Evolutionary conservation across 2,113 vertebrate species (phyloP).

Genomic region (Narcine bancroftii): DNA sequence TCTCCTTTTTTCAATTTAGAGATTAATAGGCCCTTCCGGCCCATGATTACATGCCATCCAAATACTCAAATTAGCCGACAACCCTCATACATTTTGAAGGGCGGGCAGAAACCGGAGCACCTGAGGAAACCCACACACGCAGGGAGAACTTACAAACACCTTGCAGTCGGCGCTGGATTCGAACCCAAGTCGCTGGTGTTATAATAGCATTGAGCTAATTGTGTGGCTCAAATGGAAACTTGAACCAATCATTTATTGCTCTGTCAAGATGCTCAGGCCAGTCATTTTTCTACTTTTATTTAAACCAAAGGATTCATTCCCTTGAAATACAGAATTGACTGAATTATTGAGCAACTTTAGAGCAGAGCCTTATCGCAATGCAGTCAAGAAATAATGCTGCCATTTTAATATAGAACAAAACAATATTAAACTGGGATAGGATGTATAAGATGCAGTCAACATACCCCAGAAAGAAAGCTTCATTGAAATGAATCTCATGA

Average conservation of each 20-base stretch:
- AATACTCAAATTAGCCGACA: too few species aligned
- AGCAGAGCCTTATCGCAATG: background rate
- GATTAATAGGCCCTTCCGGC: too few species aligned
- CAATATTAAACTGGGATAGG: background rate
- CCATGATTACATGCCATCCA: too few species aligned
- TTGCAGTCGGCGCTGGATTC: too few species aligned
- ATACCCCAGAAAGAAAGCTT: background rate
- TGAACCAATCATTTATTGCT: background rate
- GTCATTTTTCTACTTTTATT: background rate
- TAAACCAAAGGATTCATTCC: background rate
- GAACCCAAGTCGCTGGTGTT: too few species aligned
- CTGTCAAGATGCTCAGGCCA: background rate
- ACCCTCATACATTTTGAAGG: too few species aligned
- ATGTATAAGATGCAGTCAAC: background rate
- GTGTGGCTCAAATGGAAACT: background rate
- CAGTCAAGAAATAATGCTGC: background rate
- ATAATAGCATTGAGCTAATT: too few species aligned
- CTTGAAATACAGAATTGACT: background rate
- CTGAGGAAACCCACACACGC: too few species aligned
- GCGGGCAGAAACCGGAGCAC: too few species aligned
- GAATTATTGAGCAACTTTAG: background rate
- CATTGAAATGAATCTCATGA: background rate
- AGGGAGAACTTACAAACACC: too few species aligned
- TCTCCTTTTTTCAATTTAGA: too few species aligned
- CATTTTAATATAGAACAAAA: background rate